Conservation (phyloP, 2,797 vertebrate species). For the Sebastes goodei region DNA sequence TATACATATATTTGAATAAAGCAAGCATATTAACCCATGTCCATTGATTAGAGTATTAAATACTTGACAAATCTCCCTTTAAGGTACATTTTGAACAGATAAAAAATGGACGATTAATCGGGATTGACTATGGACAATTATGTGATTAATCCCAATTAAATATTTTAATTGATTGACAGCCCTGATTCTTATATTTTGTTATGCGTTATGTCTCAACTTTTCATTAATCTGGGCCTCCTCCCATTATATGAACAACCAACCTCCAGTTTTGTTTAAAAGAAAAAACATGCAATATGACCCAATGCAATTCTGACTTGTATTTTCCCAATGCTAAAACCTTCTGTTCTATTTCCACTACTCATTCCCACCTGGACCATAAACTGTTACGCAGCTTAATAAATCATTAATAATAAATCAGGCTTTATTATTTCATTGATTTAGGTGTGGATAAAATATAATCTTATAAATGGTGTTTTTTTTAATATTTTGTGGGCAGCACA, state of each 20-base stretch:
- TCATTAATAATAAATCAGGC: neutral
- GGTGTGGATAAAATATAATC: neutral
- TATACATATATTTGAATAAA: too few species aligned
- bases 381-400: neutral
- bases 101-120: too few species aligned
- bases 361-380: neutral
- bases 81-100: too few species aligned
- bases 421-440: neutral
- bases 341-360: neutral
- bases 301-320: neutral
- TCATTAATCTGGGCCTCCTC: neutral
- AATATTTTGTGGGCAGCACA: neutral
- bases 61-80: too few species aligned
- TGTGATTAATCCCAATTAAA: accelerated
- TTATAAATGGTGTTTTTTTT: neutral
- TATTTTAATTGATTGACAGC: accelerated
- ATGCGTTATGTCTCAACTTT: neutral
- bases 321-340: neutral
- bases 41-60: too few species aligned
- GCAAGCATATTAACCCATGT: too few species aligned
- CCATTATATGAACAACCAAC: neutral
- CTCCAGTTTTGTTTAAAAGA: neutral
- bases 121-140: too few species aligned
- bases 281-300: neutral
- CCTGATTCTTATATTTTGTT: too few species aligned